phyloP scores from a whole-genome alignment of 2,888 invertebrate genomes.

The Sinopyrophorus schimmeli region DNA sequence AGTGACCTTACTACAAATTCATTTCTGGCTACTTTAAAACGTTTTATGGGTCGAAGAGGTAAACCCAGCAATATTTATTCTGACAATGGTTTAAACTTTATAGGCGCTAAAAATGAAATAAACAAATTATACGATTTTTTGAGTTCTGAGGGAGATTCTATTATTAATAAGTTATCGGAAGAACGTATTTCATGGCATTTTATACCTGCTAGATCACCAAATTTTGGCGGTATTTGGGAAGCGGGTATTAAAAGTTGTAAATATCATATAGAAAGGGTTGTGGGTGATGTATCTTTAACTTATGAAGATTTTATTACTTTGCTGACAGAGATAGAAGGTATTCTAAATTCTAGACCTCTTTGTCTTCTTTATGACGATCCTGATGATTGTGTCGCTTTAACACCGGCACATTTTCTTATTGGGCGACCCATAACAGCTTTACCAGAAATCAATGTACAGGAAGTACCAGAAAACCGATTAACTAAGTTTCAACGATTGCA shows the following conservation, averaged over 20 bases:
- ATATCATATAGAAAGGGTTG: slow-evolving; percentile 11
- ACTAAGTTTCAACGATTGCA: neutral
- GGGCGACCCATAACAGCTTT: neutral
- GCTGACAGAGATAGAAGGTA: neutral
- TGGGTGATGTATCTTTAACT: slow-evolving; percentile 10
- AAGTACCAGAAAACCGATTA: neutral
- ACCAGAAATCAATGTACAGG: neutral
- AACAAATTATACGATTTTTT: slow-evolving; percentile 3
- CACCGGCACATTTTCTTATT: slow-evolving; percentile 3
- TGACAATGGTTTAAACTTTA: slow-evolving; percentile 9
- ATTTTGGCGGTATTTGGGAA: slow-evolving; percentile 30
- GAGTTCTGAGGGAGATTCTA: neutral
- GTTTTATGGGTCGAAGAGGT: slow-evolving; percentile 13
- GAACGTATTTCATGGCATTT: slow-evolving; percentile 16
- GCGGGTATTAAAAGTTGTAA: slow-evolving; percentile 9
- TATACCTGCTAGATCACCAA: slow-evolving; percentile 34
- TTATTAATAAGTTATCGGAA: neutral
- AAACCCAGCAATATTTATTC: slow-evolving; percentile 4
- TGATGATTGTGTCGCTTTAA: neutral
- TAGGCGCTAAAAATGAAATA: slow-evolving; percentile 9
- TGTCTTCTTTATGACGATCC: neutral
- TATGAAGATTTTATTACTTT: neutral
- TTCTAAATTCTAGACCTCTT: slow-evolving; percentile 5
- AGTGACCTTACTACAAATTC: slow-evolving; percentile 7
- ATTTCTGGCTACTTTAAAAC: slow-evolving; percentile 3